Base-by-base conservation (phyloP, 2,113 vertebrate genomes). In the Neomonachus schauinslandi region DNA sequence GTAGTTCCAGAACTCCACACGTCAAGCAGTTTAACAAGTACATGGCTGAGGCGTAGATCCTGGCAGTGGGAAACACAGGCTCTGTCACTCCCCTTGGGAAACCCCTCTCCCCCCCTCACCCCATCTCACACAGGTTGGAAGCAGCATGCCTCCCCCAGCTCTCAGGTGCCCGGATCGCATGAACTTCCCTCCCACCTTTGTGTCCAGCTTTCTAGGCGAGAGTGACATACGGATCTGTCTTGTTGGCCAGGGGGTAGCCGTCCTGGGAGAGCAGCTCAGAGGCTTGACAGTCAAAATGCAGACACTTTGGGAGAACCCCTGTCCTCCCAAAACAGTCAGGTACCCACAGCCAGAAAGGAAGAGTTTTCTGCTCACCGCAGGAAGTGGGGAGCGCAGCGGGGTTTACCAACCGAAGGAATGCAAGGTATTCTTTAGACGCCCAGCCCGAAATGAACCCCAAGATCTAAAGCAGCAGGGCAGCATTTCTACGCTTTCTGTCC, bases 1-100 rank as follows among this genome's bases (percentile, higher is more conserved):
- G 15, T 28, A 31, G 5, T 1, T 57, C 36, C 21, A 10, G 13
- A 11, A 33, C 46, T 39, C 53, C n/a, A 72, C 5, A 61, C 0
- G 6, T 36, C 4, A 7, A 4, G 33, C 1, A 18, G 16, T 28
- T 93, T 72, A 53, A 72, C 33, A 24, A 10, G 49, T 18, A 3
- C 7, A 18, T 28, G 49, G 36, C 13, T 18, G 31, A 0, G 0
- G 31, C 0, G 0, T 13, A 36, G 21, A 46, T 55, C n/a, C 12
- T 2, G 31, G 19, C n/a, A 31, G 5, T 9, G 81, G 36, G 63
- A 46, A 74, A 85, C 65, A 55, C 0, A 7, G 59, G n/a, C 21
- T 24, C 53, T 4, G 5, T 57, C 31, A 5, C 39, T 46, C n/a
- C 13, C 15, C 18, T 5, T n/a, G 19, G 28, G 28, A 8, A 46